Base-by-base conservation (phyloP, 2,113 vertebrate genomes). In the Bolborhynchus lineola region DNA sequence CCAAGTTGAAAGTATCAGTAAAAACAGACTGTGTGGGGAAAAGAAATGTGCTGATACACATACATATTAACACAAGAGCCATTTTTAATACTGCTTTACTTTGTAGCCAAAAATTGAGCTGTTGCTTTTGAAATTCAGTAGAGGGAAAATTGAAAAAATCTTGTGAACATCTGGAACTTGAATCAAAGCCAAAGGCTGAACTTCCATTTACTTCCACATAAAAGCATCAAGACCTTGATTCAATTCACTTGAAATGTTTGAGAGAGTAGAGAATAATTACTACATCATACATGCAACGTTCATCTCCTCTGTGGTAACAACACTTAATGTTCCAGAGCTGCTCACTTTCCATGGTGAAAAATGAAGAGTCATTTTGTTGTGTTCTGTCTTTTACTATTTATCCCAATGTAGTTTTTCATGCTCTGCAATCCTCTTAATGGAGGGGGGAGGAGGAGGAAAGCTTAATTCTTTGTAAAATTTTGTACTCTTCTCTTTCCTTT, bases 1-100 rank as follows among this genome's bases (percentile, higher is more conserved):
- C 52, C 80, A 95, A 93, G 57, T 69, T 92, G 80, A 87, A 86
- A 96, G 52, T 82, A 96, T 62, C 72, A 94, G 76, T 89, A 82
- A 94, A 97, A 94, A 90, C 95, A 93, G 19, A 79, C 92, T 96
- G 76, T 4, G 3, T 10, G 71, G 2, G 18, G 35, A 64, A 84
- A 63, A 92, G 16, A 92, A 92, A 88, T 55, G 8, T 79, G 86
- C 64, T 84, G 62, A 81, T 93, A 52, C 13, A 68, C 24, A 71
- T 16, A 84, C 47, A 25, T 71, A 77, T 44, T 72, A 92, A 84
- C 44, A 49, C 15, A 91, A 87, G 78, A 94, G 3, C 7, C 44
- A 80, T 85, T 91, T 93, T 89, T 91, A 95, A 79, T 89, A 57
- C 8, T 31, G 10, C 6, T 87, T 92, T 91, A 49, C 6, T 74